These are phyloP conservation scores for Bujurquina vittata DNA, from an alignment of 2,113 vertebrate species.

Conservation along the genomic window DNA sequence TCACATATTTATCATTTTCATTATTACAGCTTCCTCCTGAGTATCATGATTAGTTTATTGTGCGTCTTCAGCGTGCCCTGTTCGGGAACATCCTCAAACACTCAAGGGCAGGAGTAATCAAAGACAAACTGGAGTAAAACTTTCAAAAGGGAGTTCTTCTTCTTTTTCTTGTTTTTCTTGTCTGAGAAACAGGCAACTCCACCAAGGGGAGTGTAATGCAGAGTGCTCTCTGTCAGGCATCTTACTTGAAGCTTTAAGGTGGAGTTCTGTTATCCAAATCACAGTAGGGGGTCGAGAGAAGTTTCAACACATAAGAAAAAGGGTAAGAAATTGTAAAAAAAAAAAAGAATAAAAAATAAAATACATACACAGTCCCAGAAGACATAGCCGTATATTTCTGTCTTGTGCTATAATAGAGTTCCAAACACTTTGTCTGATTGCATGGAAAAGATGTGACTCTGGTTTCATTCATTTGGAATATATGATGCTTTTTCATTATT, in stretches of 20 bases:
- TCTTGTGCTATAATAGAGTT: slow-evolving; percentile 13
- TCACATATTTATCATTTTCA: slow-evolving; percentile 15
- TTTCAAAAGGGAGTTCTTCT: slow-evolving; percentile 47
- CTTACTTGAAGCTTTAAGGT: slow-evolving; percentile 25
- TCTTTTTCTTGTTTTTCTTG: slow-evolving; percentile 12
- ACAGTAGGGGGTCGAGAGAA: slow-evolving; percentile 49
- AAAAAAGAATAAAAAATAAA: slow-evolving; percentile 31
- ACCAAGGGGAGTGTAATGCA: slow-evolving; percentile 58
- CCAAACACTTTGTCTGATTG: not conserved
- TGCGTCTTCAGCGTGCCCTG: slow-evolving; percentile 37
- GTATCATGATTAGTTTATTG: slow-evolving; percentile 52
- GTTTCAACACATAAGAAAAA: slow-evolving; percentile 47
- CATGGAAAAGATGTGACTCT: not conserved
- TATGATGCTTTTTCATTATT: not conserved
- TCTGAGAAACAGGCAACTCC: slow-evolving; percentile 47
- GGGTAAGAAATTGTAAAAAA: slow-evolving; percentile 29
- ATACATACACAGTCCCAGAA: slow-evolving; percentile 28
- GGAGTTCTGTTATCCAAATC: slow-evolving; percentile 55
- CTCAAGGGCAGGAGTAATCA: slow-evolving; percentile 54
- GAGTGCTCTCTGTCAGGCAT: slow-evolving; percentile 58
- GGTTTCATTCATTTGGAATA: slow-evolving; percentile 11
- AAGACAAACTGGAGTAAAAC: slow-evolving; percentile 52
- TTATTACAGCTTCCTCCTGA: slow-evolving; percentile 29
- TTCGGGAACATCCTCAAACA: slow-evolving; percentile 34
- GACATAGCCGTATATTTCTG: slow-evolving; percentile 21